Base-by-base conservation (phyloP, 1,140 invertebrate genomes). In the Drosophila nigromelanica region DNA sequence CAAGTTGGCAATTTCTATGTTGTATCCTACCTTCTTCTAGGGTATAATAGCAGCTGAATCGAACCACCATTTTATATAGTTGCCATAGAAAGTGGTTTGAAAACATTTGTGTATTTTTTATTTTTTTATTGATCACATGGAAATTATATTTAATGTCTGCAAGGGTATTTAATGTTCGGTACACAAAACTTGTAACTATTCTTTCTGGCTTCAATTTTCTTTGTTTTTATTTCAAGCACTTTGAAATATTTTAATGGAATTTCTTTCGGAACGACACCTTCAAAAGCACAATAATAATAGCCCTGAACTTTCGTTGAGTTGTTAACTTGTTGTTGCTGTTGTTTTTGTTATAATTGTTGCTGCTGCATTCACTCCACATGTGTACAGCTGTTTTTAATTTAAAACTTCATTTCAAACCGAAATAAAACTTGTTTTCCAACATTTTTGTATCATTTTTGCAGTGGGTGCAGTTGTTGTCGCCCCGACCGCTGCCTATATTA, bases 271-370 rank as follows among this genome's bases (percentile, higher is more conserved):
- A 54, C 27, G 63, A 60, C 63, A 68, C 62, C 64, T 64, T 71
- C 68, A 43, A 73, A 27, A 40, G 30, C 47, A 15, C 30, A 35
- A 10, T 35, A 69, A 62, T 56, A 61, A 69, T 73, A 73, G 66
- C 71, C 71, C 71, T 73, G 71, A 73, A 73, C 71, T 73, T 73
- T 73, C 66, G 66, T 62, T 73, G 63, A 67, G 64, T 68, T 68
- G 54, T 73, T 73, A 73, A 73, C 33, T 67, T 64, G 45, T 58
- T 59, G 39, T 42, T 39, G 24, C 39, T 61, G 33, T 30, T 51
- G 21, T 37, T 33, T 12, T 27, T 21, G 14, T 63, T 45, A 33
- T 6, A 10, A 15, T 24, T 50, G 27, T 54, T 59, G 30, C 12
- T 60, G 45, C 18, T 68, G 56, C 42, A 56, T 59, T 62, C 64